Evolutionary conservation across 2,797 vertebrate genomes (phyloP), one percentile per base, ranked within the genome.

Genomic region (Premnoplex brunnescens): DNA sequence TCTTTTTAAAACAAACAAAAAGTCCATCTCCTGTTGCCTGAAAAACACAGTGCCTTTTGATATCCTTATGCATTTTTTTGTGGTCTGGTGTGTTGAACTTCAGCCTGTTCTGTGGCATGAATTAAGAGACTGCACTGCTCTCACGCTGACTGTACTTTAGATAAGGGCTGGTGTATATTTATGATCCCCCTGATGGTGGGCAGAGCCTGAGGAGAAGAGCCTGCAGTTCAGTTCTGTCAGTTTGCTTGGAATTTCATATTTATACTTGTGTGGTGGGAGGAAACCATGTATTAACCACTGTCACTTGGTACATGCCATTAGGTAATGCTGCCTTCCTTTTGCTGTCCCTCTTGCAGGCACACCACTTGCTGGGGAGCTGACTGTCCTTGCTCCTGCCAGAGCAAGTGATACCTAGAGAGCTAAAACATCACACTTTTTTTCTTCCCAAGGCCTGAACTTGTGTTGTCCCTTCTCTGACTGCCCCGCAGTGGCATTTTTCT

Each of bases 181-280:
- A 28, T 0, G 0, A 19, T 86, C 23, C 56, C 1, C 2, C 26
- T 44, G 58, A 52, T 13, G 74, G 60, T 0, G 0, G 12, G 32
- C 3, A 2, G 46, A 92, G 60, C 48, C 30, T 0, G 0, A 39
- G 48, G 60, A 67, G 52, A 74, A 63, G 64, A 77, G 54, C 68
- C 6, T 4, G 64, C 0, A 2, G 37, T 64, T 85, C 73, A 9
- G 0, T 74, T 83, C 76, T 74, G 56, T 56, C 2, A 0, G 5
- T 73, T 73, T 43, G 24, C 67, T 87, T 74, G 88, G 44, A 66
- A 80, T 92, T 67, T 85, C 49, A 27, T 27, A 2, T 81, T 77
- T 63, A 10, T 37, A 59, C 32, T 36, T 41, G 14, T 14, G 18
- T 56, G 46, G 39, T 5, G 0, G 59, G 76, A 89, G 67, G 32